Percentiles rank a stretch among this genome's conserved stretches.
Conservation (phyloP, 2,797 vertebrate genomes). For the Microctenopoma lineatum region DNA sequence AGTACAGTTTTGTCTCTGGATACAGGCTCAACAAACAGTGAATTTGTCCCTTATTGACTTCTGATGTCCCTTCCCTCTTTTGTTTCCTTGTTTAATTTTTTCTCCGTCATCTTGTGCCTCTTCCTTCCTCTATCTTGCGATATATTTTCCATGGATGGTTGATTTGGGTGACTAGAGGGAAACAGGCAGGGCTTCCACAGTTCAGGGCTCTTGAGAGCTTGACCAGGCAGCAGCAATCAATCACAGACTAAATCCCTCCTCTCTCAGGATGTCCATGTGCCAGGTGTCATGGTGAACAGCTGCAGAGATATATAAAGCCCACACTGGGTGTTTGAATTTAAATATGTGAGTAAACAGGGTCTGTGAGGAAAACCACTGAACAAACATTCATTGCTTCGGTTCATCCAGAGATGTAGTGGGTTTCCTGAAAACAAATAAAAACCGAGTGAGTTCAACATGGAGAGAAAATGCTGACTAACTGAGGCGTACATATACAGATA, state of each 20-base stretch:
- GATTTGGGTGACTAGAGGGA: constrained; percentile 69
- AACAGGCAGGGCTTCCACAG: constrained; percentile 69
- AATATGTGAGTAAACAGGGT: constrained; percentile 39
- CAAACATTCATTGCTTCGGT: neutral
- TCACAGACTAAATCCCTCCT: constrained; percentile 70
- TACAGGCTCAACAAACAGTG: constrained; percentile 23
- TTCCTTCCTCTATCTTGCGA: constrained; percentile 49
- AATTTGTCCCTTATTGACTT: constrained; percentile 5
- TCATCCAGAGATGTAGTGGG: no score
- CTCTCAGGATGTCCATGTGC: constrained; percentile 67
- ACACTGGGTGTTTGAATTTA: constrained; percentile 41
- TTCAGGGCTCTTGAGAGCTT: constrained; percentile 72
- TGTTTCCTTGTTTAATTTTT: constrained; percentile 37
- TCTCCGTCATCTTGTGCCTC: constrained; percentile 20
- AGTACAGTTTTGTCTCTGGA: constrained; percentile 8
- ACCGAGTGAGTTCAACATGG: no score
- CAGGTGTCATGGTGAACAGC: constrained; percentile 74
- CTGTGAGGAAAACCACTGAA: constrained; percentile 5
- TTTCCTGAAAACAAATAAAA: no score
- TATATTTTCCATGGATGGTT: constrained; percentile 75
- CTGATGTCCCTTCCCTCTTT: constrained; percentile 11
- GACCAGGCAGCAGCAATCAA: constrained; percentile 74
- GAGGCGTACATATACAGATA: no score
- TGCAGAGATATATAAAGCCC: constrained; percentile 62
- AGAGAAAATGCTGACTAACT: no score